These are phyloP conservation scores for Ctenodactylus gundi DNA, from an alignment of 2,113 vertebrate genomes.

Conservation along the genomic window DNA sequence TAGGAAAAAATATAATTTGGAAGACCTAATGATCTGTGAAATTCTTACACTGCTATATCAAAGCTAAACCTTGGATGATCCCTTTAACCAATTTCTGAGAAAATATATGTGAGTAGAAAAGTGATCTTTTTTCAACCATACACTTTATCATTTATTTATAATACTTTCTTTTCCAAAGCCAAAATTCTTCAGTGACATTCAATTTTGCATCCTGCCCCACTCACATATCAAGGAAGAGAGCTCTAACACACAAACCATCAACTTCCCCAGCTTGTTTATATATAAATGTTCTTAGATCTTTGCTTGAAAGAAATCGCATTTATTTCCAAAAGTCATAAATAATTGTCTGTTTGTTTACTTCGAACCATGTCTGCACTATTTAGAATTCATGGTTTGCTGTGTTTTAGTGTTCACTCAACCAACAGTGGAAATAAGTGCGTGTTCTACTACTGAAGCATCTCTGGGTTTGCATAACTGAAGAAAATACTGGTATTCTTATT, in stretches of 20 bases:
- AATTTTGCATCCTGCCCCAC: neutral
- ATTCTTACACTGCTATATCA: neutral
- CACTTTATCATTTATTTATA: neutral
- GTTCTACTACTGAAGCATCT: neutral
- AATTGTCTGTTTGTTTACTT: neutral
- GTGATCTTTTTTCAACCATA: neutral
- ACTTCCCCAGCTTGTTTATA: neutral
- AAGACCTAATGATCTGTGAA: neutral
- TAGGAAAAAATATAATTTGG: neutral
- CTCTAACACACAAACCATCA: neutral
- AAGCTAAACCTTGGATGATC: neutral
- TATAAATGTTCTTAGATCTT: neutral
- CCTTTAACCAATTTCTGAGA: neutral
- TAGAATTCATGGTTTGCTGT: neutral
- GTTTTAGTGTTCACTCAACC: neutral
- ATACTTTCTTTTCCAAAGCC: neutral
- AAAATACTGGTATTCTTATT: neutral
- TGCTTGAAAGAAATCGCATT: neutral
- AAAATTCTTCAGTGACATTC: neutral
- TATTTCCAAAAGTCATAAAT: neutral
- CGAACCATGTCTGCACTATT: neutral
- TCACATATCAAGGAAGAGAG: neutral
- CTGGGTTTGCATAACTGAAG: neutral
- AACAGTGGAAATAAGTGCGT: neutral
- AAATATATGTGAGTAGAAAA: neutral